Conservation (phyloP, 2,113 vertebrate genomes). For the Hippopotamus amphibius region DNA sequence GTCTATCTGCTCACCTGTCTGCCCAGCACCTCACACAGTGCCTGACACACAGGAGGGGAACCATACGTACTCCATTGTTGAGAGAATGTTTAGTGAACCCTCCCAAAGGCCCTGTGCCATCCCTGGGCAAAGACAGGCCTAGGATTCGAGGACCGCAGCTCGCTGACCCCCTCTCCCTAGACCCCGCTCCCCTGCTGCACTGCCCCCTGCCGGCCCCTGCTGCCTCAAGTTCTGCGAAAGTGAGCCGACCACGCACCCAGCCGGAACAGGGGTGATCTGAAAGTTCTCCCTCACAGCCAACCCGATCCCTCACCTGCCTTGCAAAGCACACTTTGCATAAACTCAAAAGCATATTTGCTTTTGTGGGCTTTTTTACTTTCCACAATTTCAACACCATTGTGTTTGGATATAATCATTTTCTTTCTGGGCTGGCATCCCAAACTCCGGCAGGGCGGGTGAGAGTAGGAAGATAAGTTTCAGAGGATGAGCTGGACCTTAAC, state of each 20-base stretch:
- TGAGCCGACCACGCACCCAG: background rate
- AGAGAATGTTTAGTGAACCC: background rate
- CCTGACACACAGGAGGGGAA: background rate
- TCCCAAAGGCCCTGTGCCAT: background rate
- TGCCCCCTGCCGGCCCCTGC: too few species aligned
- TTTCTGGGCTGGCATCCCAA: slow-evolving; percentile 55
- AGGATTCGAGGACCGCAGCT: background rate
- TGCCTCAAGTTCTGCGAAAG: background rate
- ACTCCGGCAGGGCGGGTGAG: background rate
- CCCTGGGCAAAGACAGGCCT: background rate
- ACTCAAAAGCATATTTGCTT: background rate
- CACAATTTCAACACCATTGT: background rate
- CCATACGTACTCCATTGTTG: background rate
- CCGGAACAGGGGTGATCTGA: background rate
- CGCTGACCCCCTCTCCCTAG: background rate
- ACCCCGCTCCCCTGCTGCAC: too few species aligned
- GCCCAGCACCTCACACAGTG: background rate
- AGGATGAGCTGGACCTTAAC: background rate
- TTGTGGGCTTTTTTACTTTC: background rate
- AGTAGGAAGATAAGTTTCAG: background rate
- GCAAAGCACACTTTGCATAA: background rate
- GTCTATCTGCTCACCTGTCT: background rate
- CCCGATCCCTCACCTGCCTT: background rate
- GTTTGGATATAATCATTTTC: slow-evolving; percentile 49
- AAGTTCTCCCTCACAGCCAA: background rate